Evolutionary conservation across 2,113 vertebrate genomes (phyloP).

Genomic region (Sceloporus undulatus): DNA sequence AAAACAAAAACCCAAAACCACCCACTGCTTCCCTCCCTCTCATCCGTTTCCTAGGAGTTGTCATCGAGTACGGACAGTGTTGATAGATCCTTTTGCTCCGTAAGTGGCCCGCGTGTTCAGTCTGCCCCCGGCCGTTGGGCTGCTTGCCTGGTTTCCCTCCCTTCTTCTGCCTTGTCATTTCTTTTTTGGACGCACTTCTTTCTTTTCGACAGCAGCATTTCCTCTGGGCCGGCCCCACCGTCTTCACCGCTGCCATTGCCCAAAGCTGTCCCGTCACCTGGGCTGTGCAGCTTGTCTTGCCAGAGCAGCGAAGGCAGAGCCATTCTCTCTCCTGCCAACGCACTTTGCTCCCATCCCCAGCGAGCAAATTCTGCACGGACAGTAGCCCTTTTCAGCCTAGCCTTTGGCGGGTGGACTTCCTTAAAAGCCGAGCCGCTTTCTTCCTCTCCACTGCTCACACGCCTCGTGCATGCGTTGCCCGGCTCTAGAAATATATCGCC

Average conservation of each 20-base stretch:
- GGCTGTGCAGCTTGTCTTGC: neutral
- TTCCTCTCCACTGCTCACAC: neutral
- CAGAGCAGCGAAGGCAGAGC: neutral
- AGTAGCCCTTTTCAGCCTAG: neutral
- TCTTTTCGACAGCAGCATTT: constrained; percentile 75
- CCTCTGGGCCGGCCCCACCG: constrained; percentile 69
- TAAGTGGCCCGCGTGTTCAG: constrained; percentile 83
- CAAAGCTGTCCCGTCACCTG: neutral
- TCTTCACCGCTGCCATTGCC: neutral
- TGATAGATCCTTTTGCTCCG: constrained; percentile 85
- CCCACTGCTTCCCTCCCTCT: constrained; percentile 5
- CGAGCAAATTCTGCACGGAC: neutral
- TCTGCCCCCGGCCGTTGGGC: constrained; percentile 31
- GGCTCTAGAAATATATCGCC: neutral
- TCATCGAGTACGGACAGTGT: constrained; percentile 91
- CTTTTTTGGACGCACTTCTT: accelerated
- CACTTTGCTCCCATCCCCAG: neutral
- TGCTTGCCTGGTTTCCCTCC: constrained; percentile 63
- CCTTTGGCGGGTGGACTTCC: neutral
- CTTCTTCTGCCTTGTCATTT: neutral
- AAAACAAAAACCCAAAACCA: neutral
- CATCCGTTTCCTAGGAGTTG: constrained; percentile 87
- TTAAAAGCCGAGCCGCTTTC: neutral
- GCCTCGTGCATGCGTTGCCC: neutral
- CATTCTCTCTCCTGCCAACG: neutral